These are phyloP conservation scores for Pammene aurita DNA, from an alignment of 2,888 invertebrate species.

Conservation along the genomic window DNA sequence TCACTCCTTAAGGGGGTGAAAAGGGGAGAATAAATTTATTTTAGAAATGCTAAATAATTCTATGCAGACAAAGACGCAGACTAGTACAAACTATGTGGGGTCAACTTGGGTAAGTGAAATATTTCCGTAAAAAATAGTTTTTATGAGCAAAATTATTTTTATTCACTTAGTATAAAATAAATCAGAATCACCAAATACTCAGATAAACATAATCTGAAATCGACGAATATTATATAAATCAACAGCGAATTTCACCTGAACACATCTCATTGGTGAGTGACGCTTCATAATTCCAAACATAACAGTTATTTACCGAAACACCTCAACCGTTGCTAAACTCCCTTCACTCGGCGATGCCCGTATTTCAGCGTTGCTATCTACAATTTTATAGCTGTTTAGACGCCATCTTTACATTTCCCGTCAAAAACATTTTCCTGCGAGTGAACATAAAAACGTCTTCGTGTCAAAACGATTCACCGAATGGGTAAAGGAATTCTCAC, in stretches of 20 bases:
- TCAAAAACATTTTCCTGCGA: conserved; percentile 58
- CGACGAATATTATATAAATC: no score
- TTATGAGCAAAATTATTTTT: no score
- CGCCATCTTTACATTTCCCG: conserved; percentile 52
- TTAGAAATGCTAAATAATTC: no score
- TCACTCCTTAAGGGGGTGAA: no score
- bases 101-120: no score
- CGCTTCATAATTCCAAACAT: not conserved
- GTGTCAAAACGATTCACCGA: conserved; percentile 59
- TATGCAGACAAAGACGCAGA: no score
- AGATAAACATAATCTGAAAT: no score
- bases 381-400: conserved; percentile 49
- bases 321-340: conserved; percentile 27
- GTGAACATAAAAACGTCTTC: conserved; percentile 64
- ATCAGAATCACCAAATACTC: no score
- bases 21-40: no score
- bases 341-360: conserved; percentile 25
- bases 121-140: no score
- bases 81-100: no score
- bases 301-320: conserved; percentile 9
- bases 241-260: not conserved
- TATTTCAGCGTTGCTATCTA: conserved; percentile 33
- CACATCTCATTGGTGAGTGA: not conserved
- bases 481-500: conserved; percentile 59
- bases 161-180: no score